A percentile compares a stretch with the other conserved stretches of the same genome.
phyloP scores from a whole-genome alignment of 2,888 invertebrate genomes.

The Brachylomia viminalis region DNA sequence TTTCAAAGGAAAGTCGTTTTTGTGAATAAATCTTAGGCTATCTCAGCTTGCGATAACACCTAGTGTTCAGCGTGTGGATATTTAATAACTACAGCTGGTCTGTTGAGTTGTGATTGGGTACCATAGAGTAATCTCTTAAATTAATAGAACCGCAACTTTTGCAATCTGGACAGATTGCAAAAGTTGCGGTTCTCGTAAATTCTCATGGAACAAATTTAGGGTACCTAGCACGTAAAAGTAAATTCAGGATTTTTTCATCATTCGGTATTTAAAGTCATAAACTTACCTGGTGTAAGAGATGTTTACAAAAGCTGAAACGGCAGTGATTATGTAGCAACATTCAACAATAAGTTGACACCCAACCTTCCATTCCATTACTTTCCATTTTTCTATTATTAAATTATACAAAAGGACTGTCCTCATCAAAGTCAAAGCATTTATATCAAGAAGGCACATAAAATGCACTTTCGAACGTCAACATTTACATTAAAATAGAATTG shows the following conservation, averaged over 20 bases:
- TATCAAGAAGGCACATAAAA: no score
- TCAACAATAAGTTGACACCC: neutral
- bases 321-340: neutral
- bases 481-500: no score
- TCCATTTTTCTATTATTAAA: neutral
- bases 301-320: neutral
- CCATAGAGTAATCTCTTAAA: no score
- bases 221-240: neutral
- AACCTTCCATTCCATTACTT: no score
- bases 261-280: neutral
- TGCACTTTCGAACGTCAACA: no score
- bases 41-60: neutral
- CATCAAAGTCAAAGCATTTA: no score
- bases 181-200: neutral
- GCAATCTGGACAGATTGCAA: neutral
- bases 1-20: neutral
- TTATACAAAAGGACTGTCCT: neutral
- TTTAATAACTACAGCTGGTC: neutral
- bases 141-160: no score
- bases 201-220: neutral
- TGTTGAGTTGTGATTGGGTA: neutral
- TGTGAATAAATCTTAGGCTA: neutral
- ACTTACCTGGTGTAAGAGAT: neutral
- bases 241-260: neutral
- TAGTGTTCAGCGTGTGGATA: neutral